Evolutionary conservation across 2,888 invertebrate genomes (phyloP).

Genomic region (Diaphora mendica): DNA sequence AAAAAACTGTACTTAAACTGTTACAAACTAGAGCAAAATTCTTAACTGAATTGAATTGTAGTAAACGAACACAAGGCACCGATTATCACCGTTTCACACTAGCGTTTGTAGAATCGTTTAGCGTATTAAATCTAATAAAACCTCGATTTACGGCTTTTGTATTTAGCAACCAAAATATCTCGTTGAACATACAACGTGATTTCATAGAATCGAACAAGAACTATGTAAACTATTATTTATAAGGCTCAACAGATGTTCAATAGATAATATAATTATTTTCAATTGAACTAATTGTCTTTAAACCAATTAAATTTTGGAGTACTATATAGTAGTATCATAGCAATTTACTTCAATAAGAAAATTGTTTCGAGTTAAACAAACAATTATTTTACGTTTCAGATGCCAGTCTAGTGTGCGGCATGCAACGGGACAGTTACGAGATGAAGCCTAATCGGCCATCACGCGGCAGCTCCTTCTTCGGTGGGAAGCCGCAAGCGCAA

Average conservation of each 20-base stretch:
- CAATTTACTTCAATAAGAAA: conserved; percentile 69
- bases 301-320: conserved; percentile 56
- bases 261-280: conserved; percentile 56
- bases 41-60: conserved; percentile 48
- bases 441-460: conserved; percentile 76
- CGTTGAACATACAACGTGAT: conserved; percentile 3
- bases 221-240: conserved; percentile 36
- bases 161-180: conserved; percentile 31
- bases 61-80: conserved; percentile 50
- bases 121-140: conserved; percentile 67
- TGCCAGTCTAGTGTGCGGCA: conserved; percentile 75
- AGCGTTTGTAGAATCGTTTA: conserved; percentile 66
- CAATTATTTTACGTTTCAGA: conserved; percentile 71
- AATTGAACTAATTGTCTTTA: conserved; percentile 68
- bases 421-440: conserved; percentile 82
- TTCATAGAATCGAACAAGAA: neutral
- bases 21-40: conserved; percentile 29
- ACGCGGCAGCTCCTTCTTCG: conserved; percentile 79
- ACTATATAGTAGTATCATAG: conserved; percentile 58
- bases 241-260: conserved; percentile 59
- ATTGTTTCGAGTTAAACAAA: conserved; percentile 59
- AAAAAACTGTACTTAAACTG: neutral
- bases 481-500: conserved; percentile 79
- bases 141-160: conserved; percentile 54
- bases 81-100: conserved; percentile 71